Conservation (phyloP, 2,888 invertebrate species). For the Bhutanitis thaidina region DNA sequence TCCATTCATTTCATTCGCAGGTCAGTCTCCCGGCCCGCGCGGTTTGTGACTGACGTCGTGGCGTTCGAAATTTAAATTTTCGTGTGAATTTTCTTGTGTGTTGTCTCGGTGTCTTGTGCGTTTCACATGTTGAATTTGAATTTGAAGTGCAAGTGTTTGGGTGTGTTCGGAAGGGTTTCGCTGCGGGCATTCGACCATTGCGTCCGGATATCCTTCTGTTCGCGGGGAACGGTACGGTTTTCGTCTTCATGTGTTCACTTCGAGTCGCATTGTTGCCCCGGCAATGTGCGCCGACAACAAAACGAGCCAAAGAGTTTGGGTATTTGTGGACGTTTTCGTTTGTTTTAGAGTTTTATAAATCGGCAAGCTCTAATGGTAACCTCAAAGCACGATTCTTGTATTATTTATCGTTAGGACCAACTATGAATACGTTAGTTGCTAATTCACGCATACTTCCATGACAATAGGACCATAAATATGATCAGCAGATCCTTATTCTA, state of each 20-base stretch:
- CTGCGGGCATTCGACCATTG: slow-evolving; percentile 42
- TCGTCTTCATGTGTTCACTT: slow-evolving; percentile 28
- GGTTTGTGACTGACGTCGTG: slow-evolving; percentile 40
- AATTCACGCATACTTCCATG: too few relatives aligned
- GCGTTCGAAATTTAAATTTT: slow-evolving; percentile 35
- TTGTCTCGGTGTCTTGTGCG: slow-evolving; percentile 33
- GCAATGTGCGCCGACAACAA: slow-evolving; percentile 1
- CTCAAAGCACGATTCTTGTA: too few relatives aligned
- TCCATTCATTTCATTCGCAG: slow-evolving; percentile 39
- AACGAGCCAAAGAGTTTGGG: not conserved
- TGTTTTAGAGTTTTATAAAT: not conserved
- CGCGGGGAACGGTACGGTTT: slow-evolving; percentile 37
- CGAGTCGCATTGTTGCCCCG: slow-evolving; percentile 16
- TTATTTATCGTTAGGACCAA: too few relatives aligned
- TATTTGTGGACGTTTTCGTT: slow-evolving; percentile 1
- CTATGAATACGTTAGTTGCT: too few relatives aligned
- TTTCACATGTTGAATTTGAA: not conserved
- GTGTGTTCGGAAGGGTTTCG: slow-evolving; percentile 38
- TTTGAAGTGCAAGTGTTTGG: slow-evolving; percentile 28
- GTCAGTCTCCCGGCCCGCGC: slow-evolving; percentile 53
- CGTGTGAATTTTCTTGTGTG: slow-evolving; percentile 32
- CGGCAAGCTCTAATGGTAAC: too few relatives aligned
- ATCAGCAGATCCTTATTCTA: too few relatives aligned
- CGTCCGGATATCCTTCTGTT: slow-evolving; percentile 46
- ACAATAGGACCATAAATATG: too few relatives aligned